These are phyloP conservation scores for human (Homo sapiens) DNA, from an alignment of 2,113 vertebrate genomes.

Conservation along the genomic window DNA sequence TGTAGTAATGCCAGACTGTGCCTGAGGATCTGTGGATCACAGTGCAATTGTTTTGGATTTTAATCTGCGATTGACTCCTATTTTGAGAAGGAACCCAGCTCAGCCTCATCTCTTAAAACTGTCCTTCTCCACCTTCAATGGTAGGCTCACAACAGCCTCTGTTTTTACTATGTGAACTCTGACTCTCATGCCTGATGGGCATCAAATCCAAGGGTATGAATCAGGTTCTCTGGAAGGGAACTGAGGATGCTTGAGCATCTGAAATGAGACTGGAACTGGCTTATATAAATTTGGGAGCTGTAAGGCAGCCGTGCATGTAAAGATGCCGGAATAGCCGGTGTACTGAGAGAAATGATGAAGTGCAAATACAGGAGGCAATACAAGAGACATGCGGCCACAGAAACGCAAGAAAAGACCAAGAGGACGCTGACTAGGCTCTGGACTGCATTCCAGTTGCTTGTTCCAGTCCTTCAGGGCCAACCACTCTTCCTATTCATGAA, in stretches of 20 bases:
- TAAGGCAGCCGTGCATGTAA: neutral
- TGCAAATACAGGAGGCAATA: neutral
- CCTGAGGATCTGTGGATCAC: neutral
- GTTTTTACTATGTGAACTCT: neutral
- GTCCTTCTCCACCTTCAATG: neutral
- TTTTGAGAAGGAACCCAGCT: slow-evolving; percentile 1
- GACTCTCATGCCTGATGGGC: neutral
- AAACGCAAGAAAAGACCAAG: neutral
- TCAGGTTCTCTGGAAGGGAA: neutral
- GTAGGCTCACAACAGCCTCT: neutral
- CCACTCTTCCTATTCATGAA: neutral
- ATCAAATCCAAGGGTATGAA: neutral
- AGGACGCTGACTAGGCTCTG: neutral
- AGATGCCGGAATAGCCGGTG: neutral
- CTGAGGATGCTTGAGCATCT: neutral
- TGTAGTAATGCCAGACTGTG: neutral
- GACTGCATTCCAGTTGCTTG: neutral
- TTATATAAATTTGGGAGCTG: neutral
- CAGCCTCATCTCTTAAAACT: neutral
- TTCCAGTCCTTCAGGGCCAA: neutral
- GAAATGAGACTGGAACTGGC: neutral
- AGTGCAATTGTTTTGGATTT: neutral
- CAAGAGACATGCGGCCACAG: neutral
- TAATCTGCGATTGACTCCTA: neutral
- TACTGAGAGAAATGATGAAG: neutral